Evolutionary conservation across 2,888 invertebrate genomes (phyloP).

Genomic region (Scaeva pyrastri): DNA sequence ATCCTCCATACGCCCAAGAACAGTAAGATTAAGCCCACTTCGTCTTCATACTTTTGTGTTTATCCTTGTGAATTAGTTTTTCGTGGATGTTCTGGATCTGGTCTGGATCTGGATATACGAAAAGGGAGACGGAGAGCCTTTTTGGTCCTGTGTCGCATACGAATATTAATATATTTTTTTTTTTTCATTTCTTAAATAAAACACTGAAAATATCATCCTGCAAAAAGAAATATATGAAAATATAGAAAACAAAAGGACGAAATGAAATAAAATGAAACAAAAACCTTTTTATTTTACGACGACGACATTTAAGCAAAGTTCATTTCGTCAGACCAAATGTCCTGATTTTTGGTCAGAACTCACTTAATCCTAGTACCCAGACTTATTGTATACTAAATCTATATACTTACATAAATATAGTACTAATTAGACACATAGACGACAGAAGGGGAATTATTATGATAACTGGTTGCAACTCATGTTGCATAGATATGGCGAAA

Average conservation of each 20-base stretch:
- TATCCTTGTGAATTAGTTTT: conserved; percentile 70
- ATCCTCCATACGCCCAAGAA: conserved; percentile 37
- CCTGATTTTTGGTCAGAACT: conserved; percentile 38
- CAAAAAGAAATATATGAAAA: conserved; percentile 32
- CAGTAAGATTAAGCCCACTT: conserved; percentile 52
- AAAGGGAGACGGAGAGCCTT: background rate
- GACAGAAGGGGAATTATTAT: background rate
- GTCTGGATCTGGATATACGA: no score
- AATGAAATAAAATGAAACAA: conserved; percentile 12
- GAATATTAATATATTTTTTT: conserved; percentile 63
- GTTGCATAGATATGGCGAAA: conserved; percentile 69
- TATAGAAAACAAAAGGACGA: no score
- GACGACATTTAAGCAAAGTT: conserved; percentile 54
- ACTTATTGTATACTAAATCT: conserved; percentile 12
- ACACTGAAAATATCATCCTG: background rate
- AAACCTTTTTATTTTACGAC: conserved; percentile 46
- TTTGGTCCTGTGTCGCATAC: conserved; percentile 24
- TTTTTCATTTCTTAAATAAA: conserved; percentile 15
- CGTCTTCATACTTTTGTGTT: conserved; percentile 57
- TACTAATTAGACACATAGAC: conserved; percentile 59
- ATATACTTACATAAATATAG: background rate
- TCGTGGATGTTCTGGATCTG: background rate
- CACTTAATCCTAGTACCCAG: background rate
- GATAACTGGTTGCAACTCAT: conserved; percentile 28
- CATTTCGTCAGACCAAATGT: conserved; percentile 57